A percentile compares a stretch with the other conserved stretches of the same genome.
phyloP scores from a whole-genome alignment of 1,140 invertebrate genomes.

The Oppia nitens region DNA sequence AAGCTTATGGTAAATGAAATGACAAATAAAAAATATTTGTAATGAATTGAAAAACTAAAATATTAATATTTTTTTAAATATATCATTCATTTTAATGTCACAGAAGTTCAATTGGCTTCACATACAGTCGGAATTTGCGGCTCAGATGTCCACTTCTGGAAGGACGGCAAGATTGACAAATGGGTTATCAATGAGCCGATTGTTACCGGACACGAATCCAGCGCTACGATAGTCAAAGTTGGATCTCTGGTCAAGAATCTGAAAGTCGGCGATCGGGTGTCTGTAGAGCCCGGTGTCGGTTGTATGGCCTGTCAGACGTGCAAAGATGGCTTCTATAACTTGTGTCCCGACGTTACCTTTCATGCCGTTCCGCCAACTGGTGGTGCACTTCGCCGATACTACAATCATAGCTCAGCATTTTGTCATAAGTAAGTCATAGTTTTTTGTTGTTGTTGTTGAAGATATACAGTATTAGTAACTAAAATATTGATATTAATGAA shows the following conservation, averaged over 20 bases:
- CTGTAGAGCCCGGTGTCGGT: conserved; percentile 75
- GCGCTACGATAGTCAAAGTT: conserved; percentile 49
- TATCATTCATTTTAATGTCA: too few species aligned
- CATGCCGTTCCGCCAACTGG: conserved; percentile 76
- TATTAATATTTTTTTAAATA: background rate
- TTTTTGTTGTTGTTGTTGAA: background rate
- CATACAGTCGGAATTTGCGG: conserved; percentile 66
- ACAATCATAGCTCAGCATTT: conserved; percentile 78
- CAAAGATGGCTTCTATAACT: conserved; percentile 69
- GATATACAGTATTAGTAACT: background rate
- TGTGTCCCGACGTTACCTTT: conserved; percentile 67
- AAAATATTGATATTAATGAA: background rate
- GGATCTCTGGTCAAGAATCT: conserved; percentile 56
- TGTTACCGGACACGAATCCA: conserved; percentile 74
- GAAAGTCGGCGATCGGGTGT: conserved; percentile 59
- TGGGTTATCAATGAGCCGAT: conserved; percentile 64
- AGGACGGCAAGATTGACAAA: conserved; percentile 56
- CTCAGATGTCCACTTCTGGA: conserved; percentile 81
- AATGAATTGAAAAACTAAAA: background rate
- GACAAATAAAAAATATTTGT: background rate
- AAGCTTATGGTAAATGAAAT: conserved; percentile 9
- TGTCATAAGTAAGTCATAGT: conserved; percentile 57
- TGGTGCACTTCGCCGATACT: conserved; percentile 66
- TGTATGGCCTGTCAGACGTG: conserved; percentile 67
- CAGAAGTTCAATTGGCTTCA: conserved; percentile 37